Evolutionary conservation across 2,797 vertebrate genomes (phyloP).

Genomic region (Knipowitschia caucasica): DNA sequence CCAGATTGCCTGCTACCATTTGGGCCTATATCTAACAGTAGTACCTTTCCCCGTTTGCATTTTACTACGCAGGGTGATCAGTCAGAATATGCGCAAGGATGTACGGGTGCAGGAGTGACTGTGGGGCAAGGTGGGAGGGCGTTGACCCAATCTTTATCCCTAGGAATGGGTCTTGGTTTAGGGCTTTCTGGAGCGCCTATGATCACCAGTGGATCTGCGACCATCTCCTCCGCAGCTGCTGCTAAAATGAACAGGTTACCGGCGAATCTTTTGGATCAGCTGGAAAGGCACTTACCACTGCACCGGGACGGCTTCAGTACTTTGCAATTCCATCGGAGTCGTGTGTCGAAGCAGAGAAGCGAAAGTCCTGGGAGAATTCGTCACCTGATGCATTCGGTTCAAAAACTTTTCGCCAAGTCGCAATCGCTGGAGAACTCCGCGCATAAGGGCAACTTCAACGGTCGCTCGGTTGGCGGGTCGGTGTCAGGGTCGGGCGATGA

Average conservation of each 20-base stretch:
- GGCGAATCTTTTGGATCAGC: constrained; percentile 93
- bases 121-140: constrained; percentile 78
- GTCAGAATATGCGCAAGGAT: constrained; percentile 63
- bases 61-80: constrained; percentile 87
- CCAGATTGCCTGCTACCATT: constrained; percentile 89
- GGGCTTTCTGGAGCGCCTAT: constrained; percentile 75
- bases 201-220: constrained; percentile 78
- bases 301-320: constrained; percentile 97
- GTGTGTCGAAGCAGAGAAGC: constrained; percentile 85
- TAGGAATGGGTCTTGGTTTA: constrained; percentile 77
- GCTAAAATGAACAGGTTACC: constrained; percentile 96
- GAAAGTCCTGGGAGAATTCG: constrained; percentile 97
- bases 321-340: constrained; percentile 89
- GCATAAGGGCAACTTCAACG: constrained; percentile 81
- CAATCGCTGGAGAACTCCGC: constrained; percentile 89
- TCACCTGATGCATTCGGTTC: constrained; percentile 95
- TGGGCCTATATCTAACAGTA: constrained; percentile 91
- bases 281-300: constrained; percentile 94
- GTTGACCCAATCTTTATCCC: constrained; percentile 71
- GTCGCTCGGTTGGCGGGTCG: constrained; percentile 55
- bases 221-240: constrained; percentile 80
- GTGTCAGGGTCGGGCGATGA: constrained; percentile 70
- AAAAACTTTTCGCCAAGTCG: constrained; percentile 96
- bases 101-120: constrained; percentile 67
- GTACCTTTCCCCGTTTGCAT: constrained; percentile 95